Conservation (phyloP, 2,797 vertebrate genomes). For the Phylloscopus collybita region DNA sequence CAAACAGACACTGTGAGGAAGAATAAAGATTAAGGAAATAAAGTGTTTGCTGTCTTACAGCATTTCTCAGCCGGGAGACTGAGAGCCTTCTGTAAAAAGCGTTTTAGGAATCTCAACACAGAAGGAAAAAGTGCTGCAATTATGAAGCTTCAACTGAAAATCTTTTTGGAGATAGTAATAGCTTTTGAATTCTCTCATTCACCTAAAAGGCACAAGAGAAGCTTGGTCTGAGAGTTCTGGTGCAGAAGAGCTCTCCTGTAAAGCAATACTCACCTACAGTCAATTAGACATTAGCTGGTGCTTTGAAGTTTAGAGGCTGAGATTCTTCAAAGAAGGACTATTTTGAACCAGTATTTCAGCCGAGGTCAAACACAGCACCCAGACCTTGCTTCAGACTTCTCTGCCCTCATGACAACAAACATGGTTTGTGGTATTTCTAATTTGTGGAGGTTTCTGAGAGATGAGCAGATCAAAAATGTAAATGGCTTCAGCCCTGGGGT, state of each 20-base stretch:
- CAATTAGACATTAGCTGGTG: conserved; percentile 4
- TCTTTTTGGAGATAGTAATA: background rate
- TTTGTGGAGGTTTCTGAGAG: conserved; percentile 46
- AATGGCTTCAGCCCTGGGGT: conserved; percentile 61
- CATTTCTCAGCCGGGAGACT: background rate
- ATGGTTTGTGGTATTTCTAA: conserved; percentile 47
- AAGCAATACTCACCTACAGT: conserved; percentile 13
- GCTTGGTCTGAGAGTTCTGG: background rate
- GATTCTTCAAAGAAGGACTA: conserved; percentile 22
- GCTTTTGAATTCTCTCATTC: background rate
- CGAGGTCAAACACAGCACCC: background rate
- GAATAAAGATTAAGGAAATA: background rate
- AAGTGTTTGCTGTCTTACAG: background rate
- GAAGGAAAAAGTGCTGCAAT: background rate
- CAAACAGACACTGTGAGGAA: background rate
- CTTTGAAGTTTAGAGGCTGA: conserved; percentile 28
- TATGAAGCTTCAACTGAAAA: background rate
- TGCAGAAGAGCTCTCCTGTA: background rate
- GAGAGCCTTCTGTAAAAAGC: background rate
- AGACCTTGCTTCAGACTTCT: background rate
- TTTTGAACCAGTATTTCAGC: conserved; percentile 33
- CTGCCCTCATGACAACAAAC: background rate
- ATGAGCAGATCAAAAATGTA: conserved; percentile 65
- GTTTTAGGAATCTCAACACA: background rate
- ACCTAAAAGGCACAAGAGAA: background rate